A percentile compares a stretch with the other conserved stretches of the same genome.
phyloP scores from a whole-genome alignment of 2,113 vertebrate species.

The Calypte anna region DNA sequence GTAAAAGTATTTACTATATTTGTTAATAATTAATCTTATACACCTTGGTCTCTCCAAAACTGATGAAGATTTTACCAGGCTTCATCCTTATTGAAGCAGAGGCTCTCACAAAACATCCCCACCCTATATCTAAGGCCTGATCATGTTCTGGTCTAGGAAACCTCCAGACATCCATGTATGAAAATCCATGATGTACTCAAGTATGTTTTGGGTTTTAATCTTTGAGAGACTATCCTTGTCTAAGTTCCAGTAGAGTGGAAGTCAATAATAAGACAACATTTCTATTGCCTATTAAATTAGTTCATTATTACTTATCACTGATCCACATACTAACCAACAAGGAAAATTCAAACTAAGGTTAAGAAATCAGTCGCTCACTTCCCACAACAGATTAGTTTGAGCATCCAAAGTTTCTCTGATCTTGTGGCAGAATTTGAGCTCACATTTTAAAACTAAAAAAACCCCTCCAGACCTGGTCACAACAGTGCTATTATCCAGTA shows the following conservation, averaged over 20 bases:
- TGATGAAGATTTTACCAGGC: background rate
- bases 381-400: fast-evolving
- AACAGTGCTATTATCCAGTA: conserved; percentile 5
- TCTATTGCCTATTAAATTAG: background rate
- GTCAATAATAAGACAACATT: background rate
- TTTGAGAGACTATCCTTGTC: background rate
- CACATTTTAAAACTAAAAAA: background rate
- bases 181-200: background rate
- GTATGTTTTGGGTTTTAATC: background rate
- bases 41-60: background rate
- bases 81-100: background rate
- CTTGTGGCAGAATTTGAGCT: background rate
- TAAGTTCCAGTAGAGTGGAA: background rate
- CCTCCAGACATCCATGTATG: background rate
- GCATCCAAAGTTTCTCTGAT: background rate
- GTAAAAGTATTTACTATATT: background rate
- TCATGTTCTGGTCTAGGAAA: background rate
- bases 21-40: background rate
- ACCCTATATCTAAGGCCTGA: background rate
- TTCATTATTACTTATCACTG: background rate
- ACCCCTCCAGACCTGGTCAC: background rate
- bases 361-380: background rate
- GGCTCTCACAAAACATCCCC: background rate
- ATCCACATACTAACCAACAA: background rate
- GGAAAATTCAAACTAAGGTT: background rate